Evolutionary conservation across 2,888 invertebrate genomes (phyloP), one percentile per base, ranked within the genome.

Genomic region (Ommatoiulus sabulosus): DNA sequence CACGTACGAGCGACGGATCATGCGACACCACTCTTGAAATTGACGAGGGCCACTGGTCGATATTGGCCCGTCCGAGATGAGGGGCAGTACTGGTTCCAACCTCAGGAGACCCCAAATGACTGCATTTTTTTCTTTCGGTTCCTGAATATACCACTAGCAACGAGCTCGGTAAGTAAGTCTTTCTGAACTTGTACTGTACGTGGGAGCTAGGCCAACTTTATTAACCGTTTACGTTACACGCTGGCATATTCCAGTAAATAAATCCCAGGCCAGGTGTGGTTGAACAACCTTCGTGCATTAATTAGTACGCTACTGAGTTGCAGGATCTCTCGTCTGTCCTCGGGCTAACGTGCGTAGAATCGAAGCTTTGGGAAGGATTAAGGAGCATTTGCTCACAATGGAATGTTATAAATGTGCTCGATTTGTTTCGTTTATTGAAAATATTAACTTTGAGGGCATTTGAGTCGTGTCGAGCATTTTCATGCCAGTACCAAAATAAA

Each of bases 221-320:
- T n/a, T n/a, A n/a, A n/a, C n/a, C n/a, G n/a, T n/a, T n/a, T n/a
- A n/a, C n/a, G n/a, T n/a, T 46, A 20, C 20, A 63, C 17, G 6
- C 3, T 80, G 80, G 35, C 80, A 35, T 35, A 7, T 80, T 80
- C 8, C 72, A 24, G 12, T 24, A 10, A 35, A 24, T 12, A 35
- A 80, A 24, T 35, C 80, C 35, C 5, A 7, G 20, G 24, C 24
- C 72, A 72, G 52, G 52, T 15, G 15, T 35, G 12, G 80, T 80
- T 80, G 80, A 80, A 80, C 80, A 80, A 80, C 80, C 80, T 80
- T 80, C 24, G 12, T 43, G 80, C 52, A 15, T 52, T 52, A 46
- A 46, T 46, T 46, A 12, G 46, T 63, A 63, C 63, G 3, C n/a
- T 63, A 63, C 63, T 72, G 72, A 72, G 20, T 24, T 72, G 7